A percentile compares a stretch with the other conserved stretches of the same genome.
Evolutionary conservation across 2,797 vertebrate species (phyloP).

Genomic region (Squalus acanthias): DNA sequence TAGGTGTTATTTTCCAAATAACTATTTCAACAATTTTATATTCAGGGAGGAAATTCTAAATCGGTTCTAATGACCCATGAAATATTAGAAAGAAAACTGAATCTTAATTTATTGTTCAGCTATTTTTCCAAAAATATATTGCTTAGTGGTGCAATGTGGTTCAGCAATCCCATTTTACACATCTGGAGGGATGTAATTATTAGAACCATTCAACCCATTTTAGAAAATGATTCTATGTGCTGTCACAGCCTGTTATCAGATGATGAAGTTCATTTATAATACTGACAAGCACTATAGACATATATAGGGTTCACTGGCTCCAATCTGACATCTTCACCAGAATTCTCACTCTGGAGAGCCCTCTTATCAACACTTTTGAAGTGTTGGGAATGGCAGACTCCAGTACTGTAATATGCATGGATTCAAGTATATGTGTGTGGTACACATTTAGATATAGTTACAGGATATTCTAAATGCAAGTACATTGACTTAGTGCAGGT

Average conservation of each 20-base stretch:
- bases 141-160: neutral
- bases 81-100: neutral
- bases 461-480: neutral
- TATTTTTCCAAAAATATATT: neutral
- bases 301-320: neutral
- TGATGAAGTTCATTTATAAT: neutral
- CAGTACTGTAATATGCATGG: neutral
- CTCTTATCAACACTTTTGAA: neutral
- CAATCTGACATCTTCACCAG: neutral
- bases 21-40: neutral
- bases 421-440: neutral
- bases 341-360: neutral
- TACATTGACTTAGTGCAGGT: neutral
- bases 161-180: neutral
- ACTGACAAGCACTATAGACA: neutral
- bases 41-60: neutral
- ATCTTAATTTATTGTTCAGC: neutral
- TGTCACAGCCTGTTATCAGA: neutral
- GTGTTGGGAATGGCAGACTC: neutral
- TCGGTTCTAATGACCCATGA: neutral
- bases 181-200: neutral
- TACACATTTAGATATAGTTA: neutral
- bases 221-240: neutral
- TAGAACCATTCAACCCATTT: conserved; percentile 6
- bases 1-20: neutral